Evolutionary conservation across 2,113 vertebrate genomes (phyloP).

Genomic region (Noturus placidus): DNA sequence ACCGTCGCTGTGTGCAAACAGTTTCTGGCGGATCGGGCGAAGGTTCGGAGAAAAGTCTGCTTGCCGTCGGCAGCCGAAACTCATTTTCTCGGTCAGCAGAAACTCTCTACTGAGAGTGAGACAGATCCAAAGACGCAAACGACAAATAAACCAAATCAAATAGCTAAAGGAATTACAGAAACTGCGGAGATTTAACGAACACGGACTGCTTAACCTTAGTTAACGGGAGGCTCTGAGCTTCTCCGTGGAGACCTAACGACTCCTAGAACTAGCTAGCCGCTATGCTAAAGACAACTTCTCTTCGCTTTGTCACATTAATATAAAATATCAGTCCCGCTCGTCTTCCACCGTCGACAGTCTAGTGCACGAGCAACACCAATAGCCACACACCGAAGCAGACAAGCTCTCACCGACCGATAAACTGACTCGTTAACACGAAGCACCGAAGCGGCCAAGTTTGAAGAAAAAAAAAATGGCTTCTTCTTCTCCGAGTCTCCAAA

Average conservation of each 20-base stretch:
- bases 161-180: neutral
- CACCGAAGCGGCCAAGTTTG: neutral
- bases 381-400: neutral
- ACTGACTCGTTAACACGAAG: neutral
- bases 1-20: conserved; percentile 83
- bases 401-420: neutral
- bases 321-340: neutral
- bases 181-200: neutral
- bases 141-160: neutral
- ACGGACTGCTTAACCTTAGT: neutral
- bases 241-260: neutral
- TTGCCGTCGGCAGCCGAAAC: conserved; percentile 66
- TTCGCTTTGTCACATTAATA: neutral
- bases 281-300: neutral
- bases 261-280: neutral
- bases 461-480: conserved; percentile 46
- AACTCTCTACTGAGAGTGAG: neutral
- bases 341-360: neutral
- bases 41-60: conserved; percentile 64
- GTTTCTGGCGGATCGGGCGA: conserved; percentile 79
- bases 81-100: conserved; percentile 61
- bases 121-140: neutral
- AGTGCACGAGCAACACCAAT: neutral
- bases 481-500: neutral
- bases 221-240: neutral